phyloP scores from a whole-genome alignment of 2,888 invertebrate genomes.

The Margaritifera margaritifera region DNA sequence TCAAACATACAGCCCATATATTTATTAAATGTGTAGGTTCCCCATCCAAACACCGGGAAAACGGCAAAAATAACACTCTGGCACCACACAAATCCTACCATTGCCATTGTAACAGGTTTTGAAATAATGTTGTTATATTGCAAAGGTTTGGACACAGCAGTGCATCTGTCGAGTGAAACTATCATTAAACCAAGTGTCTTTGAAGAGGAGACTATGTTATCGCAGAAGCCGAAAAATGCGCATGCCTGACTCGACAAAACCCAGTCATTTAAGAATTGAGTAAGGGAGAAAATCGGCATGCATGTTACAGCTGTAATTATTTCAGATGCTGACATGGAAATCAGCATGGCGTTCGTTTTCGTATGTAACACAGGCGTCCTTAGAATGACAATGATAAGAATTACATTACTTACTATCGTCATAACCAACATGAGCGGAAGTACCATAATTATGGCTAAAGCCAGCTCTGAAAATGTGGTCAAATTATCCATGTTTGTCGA shows the following conservation, averaged over 20 bases:
- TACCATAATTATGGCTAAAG: constrained; percentile 19
- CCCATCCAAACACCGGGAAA: constrained; percentile 37
- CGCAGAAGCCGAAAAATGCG: constrained; percentile 23
- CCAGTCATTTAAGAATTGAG: constrained; percentile 19
- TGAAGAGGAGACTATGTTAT: constrained; percentile 23
- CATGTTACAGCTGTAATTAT: constrained; percentile 40
- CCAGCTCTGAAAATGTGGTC: not conserved
- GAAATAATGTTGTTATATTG: constrained; percentile 49
- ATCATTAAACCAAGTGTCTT: constrained; percentile 45
- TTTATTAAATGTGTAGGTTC: constrained; percentile 34
- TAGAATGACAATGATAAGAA: constrained; percentile 40
- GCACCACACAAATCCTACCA: constrained; percentile 41
- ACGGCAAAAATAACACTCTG: constrained; percentile 36
- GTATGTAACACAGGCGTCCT: constrained; percentile 47
- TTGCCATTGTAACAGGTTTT: constrained; percentile 20
- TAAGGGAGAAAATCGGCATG: constrained; percentile 40
- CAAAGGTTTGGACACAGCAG: constrained; percentile 51
- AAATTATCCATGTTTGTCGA: no score
- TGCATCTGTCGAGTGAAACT: constrained; percentile 50
- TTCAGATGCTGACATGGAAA: constrained; percentile 47
- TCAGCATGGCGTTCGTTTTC: constrained; percentile 50
- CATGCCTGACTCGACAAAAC: constrained; percentile 29
- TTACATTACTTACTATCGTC: constrained; percentile 27
- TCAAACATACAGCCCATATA: constrained; percentile 33
- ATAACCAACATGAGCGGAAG: constrained; percentile 21